Evolutionary conservation across 2,113 vertebrate species (phyloP), one percentile per base, ranked within the genome.

Genomic region (Poecilia latipinna): DNA sequence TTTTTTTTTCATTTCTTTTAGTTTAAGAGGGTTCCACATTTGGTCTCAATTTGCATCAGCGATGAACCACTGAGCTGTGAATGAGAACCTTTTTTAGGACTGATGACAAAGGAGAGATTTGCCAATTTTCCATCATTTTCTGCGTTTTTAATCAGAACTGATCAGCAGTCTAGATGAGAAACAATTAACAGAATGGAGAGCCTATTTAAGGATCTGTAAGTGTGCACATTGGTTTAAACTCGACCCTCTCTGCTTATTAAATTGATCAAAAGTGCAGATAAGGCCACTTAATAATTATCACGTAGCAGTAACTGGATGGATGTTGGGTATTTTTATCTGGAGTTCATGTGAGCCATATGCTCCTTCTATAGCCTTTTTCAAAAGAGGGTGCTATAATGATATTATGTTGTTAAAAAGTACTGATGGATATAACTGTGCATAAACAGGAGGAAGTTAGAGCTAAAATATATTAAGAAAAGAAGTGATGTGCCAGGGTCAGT

Each of bases 401-500:
- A 39, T 39, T 39, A 42, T 42, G 39, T 42, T 42, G 39, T 42
- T 42, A 42, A 42, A 42, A 42, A 42, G 13, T 42, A 15, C 39
- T 72, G 79, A 32, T 75, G 70, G 71, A 19, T 28, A 68, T 85
- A 78, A 37, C 64, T 84, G 87, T 82, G 61, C 82, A 79, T 63
- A 75, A 76, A 80, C 65, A 48, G 74, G 87, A 26, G 87, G 32
- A 48, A 54, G 75, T 76, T 63, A 12, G 66, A 78, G 80, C 78
- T 64, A 61, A 63, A 85, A 60, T 70, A 80, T 12, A 24, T 62
- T 62, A 78, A 73, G 78, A 80, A 64, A 69, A 77, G 62, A 65
- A 69, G 65, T 66, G 31, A 57, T 35, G 39, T 84, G 78, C 82
- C 74, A 73, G 89, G 82, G 78, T 85, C 74, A 78, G 69, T 66